Evolutionary conservation across 2,888 invertebrate species (phyloP), one percentile per base, ranked within the genome.

Genomic region (Leptinotarsa tumamoca): DNA sequence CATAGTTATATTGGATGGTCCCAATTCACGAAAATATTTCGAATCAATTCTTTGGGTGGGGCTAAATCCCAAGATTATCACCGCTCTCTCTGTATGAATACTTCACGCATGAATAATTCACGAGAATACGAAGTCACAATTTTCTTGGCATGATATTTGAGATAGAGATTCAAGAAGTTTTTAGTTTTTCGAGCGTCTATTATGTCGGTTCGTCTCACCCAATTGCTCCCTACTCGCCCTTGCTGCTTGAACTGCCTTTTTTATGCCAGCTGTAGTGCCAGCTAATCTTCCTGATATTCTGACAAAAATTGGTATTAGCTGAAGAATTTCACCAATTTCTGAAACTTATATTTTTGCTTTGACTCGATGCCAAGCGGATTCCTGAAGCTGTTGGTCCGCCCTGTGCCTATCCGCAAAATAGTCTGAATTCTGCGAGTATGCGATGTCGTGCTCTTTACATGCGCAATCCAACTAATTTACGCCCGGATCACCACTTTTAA

Each of bases 221-320:
- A 23, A 23, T 23, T 23, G 23, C 3, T 23, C 23, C 2, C 23
- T 23, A 23, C 23, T 23, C 23, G 23, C 23, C 23, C 23, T 4
- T 23, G 23, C 3, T 23, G 68, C n/a, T 68, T 50, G 21, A 50
- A 68, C 68, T 51, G 18, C 68, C 68, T 3, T 15, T 50, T 50
- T 68, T n/a, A 27, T 66, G 7, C 66, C 66, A 15, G 23, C 23
- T 23, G 23, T 23, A 4, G 23, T 23, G 23, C 3, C 23, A 23
- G 23, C 23, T 23, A 23, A 23, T 4, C 23, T 23, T 3, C 23
- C 23, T 23, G 23, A 23, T 23, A 23, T 23, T 23, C 23, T 33
- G 33, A 66, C 27, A 13, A 33, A 27, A 33, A 7, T 66, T 15
- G 43, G 27, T 56, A 56, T n/a, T 0, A 56, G 14, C 18, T 7